A percentile compares a stretch with the other conserved stretches of the same genome.
Conservation (phyloP, 37 sponge, comb jelly and placozoan species). For the Cladorhizidae sp. region DNA sequence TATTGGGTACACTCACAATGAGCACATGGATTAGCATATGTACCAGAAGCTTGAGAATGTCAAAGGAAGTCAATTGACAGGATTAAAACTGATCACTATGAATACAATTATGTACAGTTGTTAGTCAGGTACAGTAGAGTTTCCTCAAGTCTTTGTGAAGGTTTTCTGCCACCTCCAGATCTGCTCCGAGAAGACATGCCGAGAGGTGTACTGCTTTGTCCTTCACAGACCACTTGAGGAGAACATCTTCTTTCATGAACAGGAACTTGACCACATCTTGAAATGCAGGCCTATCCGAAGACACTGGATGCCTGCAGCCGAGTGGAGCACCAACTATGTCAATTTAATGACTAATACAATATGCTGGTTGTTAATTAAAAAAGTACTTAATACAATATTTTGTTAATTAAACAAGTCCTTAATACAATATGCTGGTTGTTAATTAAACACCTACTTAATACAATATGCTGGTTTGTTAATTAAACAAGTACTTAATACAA, state of each 20-base stretch:
- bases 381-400: no score
- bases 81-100: not conserved
- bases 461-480: no score
- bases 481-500: no score
- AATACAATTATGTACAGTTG: not conserved
- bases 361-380: not conserved
- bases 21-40: no score
- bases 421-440: no score
- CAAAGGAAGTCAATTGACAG: no score
- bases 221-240: constrained; percentile 45
- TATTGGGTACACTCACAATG: no score
- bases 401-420: no score
- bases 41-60: no score
- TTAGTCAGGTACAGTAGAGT: not conserved
- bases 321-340: no score
- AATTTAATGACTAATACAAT: not conserved
- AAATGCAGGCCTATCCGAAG: constrained; percentile 23
- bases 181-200: constrained; percentile 26
- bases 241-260: not conserved
- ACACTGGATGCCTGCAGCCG: constrained; percentile 49
- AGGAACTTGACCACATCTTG: constrained; percentile 2
- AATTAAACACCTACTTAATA: no score
- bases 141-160: constrained; percentile 30
- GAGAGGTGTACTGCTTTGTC: constrained; percentile 23
- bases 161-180: constrained; percentile 7